These are phyloP conservation scores for Ondatra zibethicus DNA, from an alignment of 2,113 vertebrate genomes.

Conservation along the genomic window DNA sequence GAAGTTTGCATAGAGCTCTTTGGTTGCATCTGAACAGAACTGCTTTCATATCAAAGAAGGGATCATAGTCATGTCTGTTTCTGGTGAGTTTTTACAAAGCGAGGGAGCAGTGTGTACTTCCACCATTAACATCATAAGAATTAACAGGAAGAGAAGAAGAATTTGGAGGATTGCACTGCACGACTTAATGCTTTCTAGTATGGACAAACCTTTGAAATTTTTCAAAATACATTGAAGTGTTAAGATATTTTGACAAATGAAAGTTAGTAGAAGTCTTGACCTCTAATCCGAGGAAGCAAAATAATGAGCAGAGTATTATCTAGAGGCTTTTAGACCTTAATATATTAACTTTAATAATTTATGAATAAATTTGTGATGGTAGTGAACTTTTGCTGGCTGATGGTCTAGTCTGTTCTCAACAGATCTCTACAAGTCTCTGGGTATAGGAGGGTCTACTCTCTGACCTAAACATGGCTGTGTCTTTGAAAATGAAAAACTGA, in stretches of 20 bases:
- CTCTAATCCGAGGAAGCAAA: not conserved
- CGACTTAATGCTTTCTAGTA: not conserved
- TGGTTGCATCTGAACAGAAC: not conserved
- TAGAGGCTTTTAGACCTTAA: not conserved
- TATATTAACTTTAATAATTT: not conserved
- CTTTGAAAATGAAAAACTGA: constrained; percentile 32
- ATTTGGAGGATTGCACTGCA: not conserved
- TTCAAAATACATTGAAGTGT: constrained; percentile 1
- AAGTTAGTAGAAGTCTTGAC: not conserved
- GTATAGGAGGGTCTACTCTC: not conserved
- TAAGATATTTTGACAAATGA: constrained; percentile 7
- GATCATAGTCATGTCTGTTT: not conserved
- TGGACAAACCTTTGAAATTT: not conserved
- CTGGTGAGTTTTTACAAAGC: not conserved
- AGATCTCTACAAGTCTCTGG: not conserved
- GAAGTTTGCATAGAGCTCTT: not conserved
- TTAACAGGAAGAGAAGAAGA: not conserved
- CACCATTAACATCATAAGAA: not conserved
- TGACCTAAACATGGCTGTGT: not conserved
- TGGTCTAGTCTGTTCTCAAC: not conserved
- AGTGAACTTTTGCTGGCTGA: not conserved
- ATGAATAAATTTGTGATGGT: not conserved
- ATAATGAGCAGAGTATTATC: not conserved
- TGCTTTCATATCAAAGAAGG: not conserved
- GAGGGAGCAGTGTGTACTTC: not conserved